Base-by-base conservation (phyloP, 2,888 invertebrate genomes). In the Lasioglossum figueresi region DNA sequence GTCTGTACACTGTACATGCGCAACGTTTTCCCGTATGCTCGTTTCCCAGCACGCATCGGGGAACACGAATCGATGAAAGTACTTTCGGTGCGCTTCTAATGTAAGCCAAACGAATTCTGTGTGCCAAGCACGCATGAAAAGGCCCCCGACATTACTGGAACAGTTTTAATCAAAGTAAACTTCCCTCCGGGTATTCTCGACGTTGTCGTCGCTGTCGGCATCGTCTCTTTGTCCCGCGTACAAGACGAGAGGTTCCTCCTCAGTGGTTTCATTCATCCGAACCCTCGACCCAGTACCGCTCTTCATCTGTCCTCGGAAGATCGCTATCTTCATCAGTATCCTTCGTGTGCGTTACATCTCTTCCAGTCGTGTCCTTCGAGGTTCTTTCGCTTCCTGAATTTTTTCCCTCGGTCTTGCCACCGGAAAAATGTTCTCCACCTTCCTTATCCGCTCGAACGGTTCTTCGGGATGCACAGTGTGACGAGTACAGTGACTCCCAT, bases 91-190 rank as follows among this genome's bases (percentile, higher is more conserved):
- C 37, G 31, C 45, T 56, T 79, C 74, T 82, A 80, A 80, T 68
- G 59, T 72, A 76, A 74, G 59, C 80, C 76, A 86, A 88, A 79
- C 76, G 79, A 81, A 76, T 81, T 79, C 76, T 71, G 63, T 79
- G 77, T 59, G 79, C 43, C 56, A 75, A 72, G 82, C 79, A 82
- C 77, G 88, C 85, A 83, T 81, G 88, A 79, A 85, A 88, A 85
- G 84, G 83, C 78, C 27, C 66, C 81, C 80, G 59, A 77, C 83
- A 73, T 91, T 87, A 89, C 85, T 87, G 87, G 88, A 91, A 90
- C 89, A 89, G 88, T 90, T 91, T 90, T 90, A 89, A 91, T 91
- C 91, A 91, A 91, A 90, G 91, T 89, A 89, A 91, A 91, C 89
- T 92, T 88, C 83, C 84, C 84, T 80, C 77, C 80, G 72, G 81